A percentile compares a stretch with the other conserved stretches of the same genome.
Evolutionary conservation across 2,113 vertebrate species (phyloP).

Genomic region (Pomatostomus ruficeps): DNA sequence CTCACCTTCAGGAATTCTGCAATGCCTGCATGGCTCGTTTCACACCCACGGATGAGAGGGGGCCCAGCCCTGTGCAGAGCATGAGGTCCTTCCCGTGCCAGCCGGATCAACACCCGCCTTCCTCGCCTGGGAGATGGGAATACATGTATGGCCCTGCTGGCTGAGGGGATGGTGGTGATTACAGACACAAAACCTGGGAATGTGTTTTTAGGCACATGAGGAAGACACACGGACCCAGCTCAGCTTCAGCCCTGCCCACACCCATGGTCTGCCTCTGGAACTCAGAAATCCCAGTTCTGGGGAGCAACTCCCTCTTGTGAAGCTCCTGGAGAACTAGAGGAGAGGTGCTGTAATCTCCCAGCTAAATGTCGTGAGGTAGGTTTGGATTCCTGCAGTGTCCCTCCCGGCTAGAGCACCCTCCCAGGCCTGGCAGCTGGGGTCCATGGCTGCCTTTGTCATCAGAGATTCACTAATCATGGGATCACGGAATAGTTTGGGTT

Average conservation of each 20-base stretch:
- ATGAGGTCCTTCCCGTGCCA: rapidly evolving
- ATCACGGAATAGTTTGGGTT: neutral
- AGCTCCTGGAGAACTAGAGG: neutral
- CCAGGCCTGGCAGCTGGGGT: neutral
- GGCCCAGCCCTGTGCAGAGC: neutral
- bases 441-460: neutral
- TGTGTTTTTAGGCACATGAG: rapidly evolving
- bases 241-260: neutral
- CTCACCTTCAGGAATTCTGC: neutral
- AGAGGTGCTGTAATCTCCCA: neutral
- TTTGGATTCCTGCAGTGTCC: neutral
- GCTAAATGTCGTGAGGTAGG: neutral
- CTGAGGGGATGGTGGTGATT: neutral
- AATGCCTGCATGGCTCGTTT: rapidly evolving
- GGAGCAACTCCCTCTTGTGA: neutral
- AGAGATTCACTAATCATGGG: neutral
- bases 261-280: neutral
- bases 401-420: neutral
- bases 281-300: neutral
- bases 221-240: neutral
- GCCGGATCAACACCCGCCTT: rapidly evolving
- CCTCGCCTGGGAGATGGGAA: neutral
- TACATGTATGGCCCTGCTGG: neutral
- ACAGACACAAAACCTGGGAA: neutral
- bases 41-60: rapidly evolving